Conservation (phyloP, 2,113 vertebrate genomes). For the Jacana jacana region DNA sequence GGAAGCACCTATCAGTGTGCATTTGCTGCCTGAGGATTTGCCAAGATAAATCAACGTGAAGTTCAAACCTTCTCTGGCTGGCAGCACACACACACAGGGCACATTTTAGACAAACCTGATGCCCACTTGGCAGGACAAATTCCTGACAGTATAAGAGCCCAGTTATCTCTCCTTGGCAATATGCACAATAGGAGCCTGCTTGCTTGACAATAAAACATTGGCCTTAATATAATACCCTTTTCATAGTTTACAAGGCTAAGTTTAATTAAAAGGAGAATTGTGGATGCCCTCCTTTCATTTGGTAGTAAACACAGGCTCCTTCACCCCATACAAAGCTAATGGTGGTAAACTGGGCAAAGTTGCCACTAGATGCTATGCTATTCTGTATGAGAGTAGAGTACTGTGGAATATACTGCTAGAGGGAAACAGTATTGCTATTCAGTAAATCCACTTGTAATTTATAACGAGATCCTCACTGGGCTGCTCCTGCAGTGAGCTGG, state of each 20-base stretch:
- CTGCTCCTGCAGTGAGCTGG: neutral
- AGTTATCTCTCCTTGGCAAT: conserved; percentile 57
- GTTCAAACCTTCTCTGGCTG: conserved; percentile 40
- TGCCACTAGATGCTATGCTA: neutral
- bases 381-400: neutral
- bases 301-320: conserved; percentile 40
- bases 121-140: conserved; percentile 53
- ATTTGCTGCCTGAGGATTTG: neutral
- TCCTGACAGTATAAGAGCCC: conserved; percentile 28
- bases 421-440: neutral
- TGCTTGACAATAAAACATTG: conserved; percentile 12
- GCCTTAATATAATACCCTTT: conserved; percentile 35
- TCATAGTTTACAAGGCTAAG: conserved; percentile 12
- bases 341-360: neutral
- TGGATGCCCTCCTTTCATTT: conserved; percentile 45
- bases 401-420: neutral
- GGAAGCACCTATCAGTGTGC: conserved; percentile 24
- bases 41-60: conserved; percentile 7
- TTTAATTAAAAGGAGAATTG: conserved; percentile 59
- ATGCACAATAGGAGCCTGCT: conserved; percentile 18
- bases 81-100: neutral
- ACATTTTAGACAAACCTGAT: conserved; percentile 44
- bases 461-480: neutral
- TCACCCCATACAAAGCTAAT: conserved; percentile 30
- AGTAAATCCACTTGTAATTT: neutral